Conservation (phyloP, 2,888 invertebrate species). For the Lepas anatifera region DNA sequence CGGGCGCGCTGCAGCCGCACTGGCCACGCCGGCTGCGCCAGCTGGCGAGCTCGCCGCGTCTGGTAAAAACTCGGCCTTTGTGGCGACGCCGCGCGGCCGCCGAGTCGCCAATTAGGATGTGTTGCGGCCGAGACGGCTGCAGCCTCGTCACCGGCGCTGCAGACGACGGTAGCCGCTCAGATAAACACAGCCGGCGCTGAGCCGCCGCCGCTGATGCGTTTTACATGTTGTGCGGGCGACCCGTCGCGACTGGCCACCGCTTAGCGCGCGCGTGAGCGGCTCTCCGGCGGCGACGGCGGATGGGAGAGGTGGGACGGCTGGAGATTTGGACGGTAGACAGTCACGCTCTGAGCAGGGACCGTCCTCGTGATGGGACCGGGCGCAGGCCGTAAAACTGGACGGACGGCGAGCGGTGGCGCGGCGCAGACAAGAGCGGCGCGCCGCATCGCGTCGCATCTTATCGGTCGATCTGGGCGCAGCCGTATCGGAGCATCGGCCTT, state of each 20-base stretch:
- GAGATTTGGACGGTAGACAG: too few relatives aligned
- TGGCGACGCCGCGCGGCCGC: neutral
- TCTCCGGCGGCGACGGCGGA: neutral
- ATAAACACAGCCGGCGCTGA: neutral
- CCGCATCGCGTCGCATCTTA: neutral
- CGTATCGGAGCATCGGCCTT: neutral
- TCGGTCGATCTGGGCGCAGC: neutral
- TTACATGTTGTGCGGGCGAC: conserved; percentile 6
- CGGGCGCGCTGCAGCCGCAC: too few relatives aligned
- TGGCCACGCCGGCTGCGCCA: too few relatives aligned
- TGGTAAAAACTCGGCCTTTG: neutral
- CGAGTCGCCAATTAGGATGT: too few relatives aligned
- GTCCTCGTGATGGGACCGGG: neutral
- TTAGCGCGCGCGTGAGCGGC: neutral
- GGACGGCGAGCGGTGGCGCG: neutral
- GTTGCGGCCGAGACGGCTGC: neutral
- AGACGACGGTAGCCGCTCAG: neutral
- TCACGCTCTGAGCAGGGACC: too few relatives aligned
- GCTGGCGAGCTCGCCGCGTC: neutral
- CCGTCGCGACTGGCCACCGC: neutral
- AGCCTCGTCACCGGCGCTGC: neutral
- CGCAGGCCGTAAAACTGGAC: neutral
- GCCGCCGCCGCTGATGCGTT: conserved; percentile 2
- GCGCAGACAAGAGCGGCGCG: neutral
- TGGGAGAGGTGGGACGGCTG: too few relatives aligned